Percentiles rank a stretch among this genome's conserved stretches.
phyloP scores from a whole-genome alignment of 2,797 vertebrate species.

The Danio kyathit region DNA sequence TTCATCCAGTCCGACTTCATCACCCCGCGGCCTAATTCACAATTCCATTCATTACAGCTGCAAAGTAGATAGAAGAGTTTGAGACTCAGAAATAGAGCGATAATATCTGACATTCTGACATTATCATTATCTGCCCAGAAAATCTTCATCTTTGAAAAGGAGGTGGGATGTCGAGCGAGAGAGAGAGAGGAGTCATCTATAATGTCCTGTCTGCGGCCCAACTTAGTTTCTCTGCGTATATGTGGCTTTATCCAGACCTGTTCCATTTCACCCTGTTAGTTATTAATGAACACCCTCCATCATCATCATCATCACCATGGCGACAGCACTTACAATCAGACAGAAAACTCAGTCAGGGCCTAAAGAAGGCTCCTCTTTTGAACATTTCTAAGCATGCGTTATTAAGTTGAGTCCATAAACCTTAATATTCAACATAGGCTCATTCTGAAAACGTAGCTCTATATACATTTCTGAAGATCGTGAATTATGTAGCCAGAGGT shows the following conservation, averaged over 20 bases:
- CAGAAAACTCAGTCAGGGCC: background rate
- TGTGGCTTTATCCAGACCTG: constrained; percentile 17
- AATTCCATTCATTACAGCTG: constrained; percentile 49
- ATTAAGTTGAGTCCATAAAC: constrained; percentile 7
- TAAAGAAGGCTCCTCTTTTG: background rate
- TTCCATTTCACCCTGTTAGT: constrained; percentile 48
- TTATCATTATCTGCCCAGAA: constrained; percentile 51
- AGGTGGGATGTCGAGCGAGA: background rate
- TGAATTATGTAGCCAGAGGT: no score
- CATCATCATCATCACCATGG: constrained; percentile 23
- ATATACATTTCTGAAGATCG: background rate
- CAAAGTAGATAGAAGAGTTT: constrained; percentile 28
- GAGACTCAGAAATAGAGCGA: constrained; percentile 42
- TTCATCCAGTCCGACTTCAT: constrained; percentile 27
- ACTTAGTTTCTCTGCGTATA: constrained; percentile 9
- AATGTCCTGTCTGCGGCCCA: constrained; percentile 33
- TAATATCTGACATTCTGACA: constrained; percentile 51
- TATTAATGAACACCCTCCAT: constrained; percentile 39
- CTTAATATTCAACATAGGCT: no score
- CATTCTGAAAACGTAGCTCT: background rate
- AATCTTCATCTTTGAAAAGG: constrained; percentile 18
- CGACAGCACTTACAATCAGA: constrained; percentile 7
- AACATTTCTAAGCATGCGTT: background rate
- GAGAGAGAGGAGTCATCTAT: constrained; percentile 8
- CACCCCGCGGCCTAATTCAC: constrained; percentile 21